A percentile compares a stretch with the other conserved stretches of the same genome.
phyloP scores from a whole-genome alignment of 2,797 vertebrate species.

The Urophycis tenuis region DNA sequence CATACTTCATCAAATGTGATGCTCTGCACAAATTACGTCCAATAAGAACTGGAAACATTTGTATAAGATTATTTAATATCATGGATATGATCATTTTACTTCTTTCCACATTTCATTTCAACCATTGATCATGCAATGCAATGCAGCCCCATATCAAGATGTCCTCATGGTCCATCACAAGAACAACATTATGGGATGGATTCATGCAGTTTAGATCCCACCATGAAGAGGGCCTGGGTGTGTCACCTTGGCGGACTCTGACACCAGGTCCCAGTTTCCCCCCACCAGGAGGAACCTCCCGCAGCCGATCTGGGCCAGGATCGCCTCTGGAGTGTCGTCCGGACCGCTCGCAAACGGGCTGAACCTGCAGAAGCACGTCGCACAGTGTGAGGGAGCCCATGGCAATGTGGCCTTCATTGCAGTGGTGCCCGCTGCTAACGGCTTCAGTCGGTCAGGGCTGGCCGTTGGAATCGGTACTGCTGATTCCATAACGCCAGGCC shows the following conservation, averaged over 20 bases:
- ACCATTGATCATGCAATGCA: background rate
- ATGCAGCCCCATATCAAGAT: background rate
- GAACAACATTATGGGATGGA: background rate
- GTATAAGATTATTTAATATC: background rate
- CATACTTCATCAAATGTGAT: background rate
- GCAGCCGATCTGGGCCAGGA: constrained; percentile 88
- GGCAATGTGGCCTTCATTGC: background rate
- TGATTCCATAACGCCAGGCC: too few relatives aligned
- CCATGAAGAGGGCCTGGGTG: background rate
- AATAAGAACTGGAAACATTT: background rate
- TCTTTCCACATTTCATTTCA: background rate
- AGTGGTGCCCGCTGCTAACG: background rate
- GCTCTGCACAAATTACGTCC: too few relatives aligned
- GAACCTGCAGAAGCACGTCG: constrained; percentile 67
- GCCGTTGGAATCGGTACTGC: background rate
- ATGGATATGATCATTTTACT: background rate
- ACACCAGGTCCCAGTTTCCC: constrained; percentile 94
- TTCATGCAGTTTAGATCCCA: background rate
- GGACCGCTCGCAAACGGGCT: constrained; percentile 93
- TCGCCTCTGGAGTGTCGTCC: constrained; percentile 89
- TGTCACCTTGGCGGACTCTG: constrained; percentile 85
- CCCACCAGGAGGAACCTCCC: constrained; percentile 85
- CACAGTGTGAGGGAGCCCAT: background rate
- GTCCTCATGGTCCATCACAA: background rate
- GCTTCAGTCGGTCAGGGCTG: background rate